A percentile compares a stretch with the other conserved stretches of the same genome.
phyloP scores from a whole-genome alignment of 30 jellyfish, hydroid and myxozoan genomes.

The Aurelia sp. region DNA sequence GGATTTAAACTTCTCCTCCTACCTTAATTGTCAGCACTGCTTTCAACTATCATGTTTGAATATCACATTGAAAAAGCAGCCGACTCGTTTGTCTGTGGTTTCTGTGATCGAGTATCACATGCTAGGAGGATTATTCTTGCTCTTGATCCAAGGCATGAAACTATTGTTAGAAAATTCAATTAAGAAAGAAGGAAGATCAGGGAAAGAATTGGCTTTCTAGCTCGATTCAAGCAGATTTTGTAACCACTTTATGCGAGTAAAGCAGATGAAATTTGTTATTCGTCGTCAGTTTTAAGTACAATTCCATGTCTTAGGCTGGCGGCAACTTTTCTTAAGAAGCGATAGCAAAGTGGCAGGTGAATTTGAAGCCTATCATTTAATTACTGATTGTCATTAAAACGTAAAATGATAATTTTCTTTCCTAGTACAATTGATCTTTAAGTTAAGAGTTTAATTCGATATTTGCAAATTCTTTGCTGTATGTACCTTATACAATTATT shows the following conservation, averaged over 20 bases:
- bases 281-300: constrained; percentile 17
- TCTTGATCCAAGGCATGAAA: neutral
- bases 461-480: too few species aligned
- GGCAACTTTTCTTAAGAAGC: constrained; percentile 46
- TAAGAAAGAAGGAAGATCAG: neutral
- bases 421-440: too few species aligned
- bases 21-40: neutral
- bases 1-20: neutral
- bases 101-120: constrained; percentile 15
- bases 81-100: constrained; percentile 35
- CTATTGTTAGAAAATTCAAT: constrained; percentile 11
- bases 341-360: constrained; percentile 22
- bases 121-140: neutral
- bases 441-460: too few species aligned
- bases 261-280: constrained; percentile 40
- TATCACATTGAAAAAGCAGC: neutral
- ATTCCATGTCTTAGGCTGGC: constrained; percentile 24
- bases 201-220: constrained; percentile 14
- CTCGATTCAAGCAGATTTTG: neutral
- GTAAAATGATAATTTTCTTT: too few species aligned
- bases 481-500: too few species aligned
- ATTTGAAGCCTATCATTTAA: neutral
- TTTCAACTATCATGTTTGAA: neutral
- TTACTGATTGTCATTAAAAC: constrained; percentile 2
- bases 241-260: neutral